Evolutionary conservation across 2,888 invertebrate species (phyloP), one percentile per base, ranked within the genome.

Genomic region (Drosophila kambysellisi): DNA sequence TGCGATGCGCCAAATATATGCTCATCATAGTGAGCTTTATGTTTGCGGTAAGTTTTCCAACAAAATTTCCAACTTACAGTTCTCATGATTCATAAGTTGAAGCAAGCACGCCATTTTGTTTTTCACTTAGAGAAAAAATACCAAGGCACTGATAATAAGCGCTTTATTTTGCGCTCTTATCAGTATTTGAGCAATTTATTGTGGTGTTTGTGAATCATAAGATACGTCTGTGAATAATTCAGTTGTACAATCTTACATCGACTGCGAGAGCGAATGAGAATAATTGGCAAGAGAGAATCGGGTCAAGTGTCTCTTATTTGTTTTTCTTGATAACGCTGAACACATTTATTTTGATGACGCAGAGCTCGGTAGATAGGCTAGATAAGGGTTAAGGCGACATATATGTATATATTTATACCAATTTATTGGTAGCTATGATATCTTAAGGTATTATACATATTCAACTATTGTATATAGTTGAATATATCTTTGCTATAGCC

Each of bases 1-100:
- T 96, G 96, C 95, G 94, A 91, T 95, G 96, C 90, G 96, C 96
- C 69, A 97, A 97, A 92, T 97, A 96, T 90, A 94, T 96, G 94
- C 94, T 97, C 78, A 94, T 97, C 87, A 94, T 95, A 82, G 96
- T 97, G 83, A 96, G 96, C 91, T 95, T 96, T 33, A 95, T 97
- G 92, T 97, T 97, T 93, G 95, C 96, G 94, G 97, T 97, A 92
- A 96, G 96, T 95, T 87, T 51, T 57, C 2, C 0, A 50, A 32
- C n/a, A 9, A 48, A 29, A 29, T 8, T 25, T 9, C 1, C 7
- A 29, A 63, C 3, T 29, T 1, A 25, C 9, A 7, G 11, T 43
- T 12, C 12, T 12, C 30, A 59, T 87, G 80, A 89, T 73, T 85
- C 84, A 85, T 54, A 35, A 51, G 32, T 37, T 32, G 8, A 46